These are phyloP conservation scores for Synanthedon andrenaeformis DNA, from an alignment of 2,888 invertebrate genomes.

Conservation along the genomic window DNA sequence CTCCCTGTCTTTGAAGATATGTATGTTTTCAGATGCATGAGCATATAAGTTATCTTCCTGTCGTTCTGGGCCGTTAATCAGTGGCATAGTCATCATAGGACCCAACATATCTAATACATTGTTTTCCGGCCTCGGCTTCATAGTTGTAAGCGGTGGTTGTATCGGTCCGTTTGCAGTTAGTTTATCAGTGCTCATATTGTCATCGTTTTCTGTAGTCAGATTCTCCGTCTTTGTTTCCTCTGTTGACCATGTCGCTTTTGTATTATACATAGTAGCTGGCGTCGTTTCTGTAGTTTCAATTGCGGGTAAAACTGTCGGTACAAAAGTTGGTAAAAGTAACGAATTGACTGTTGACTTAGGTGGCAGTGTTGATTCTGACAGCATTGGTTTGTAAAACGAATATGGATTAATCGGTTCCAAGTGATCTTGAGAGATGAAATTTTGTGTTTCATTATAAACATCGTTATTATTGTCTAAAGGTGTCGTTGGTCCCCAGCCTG, in stretches of 20 bases:
- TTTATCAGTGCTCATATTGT: conserved; percentile 34
- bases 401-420: conserved; percentile 36
- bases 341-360: conserved; percentile 31
- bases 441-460: conserved; percentile 51
- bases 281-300: conserved; percentile 10
- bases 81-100: conserved; percentile 61
- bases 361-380: conserved; percentile 45
- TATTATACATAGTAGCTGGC: conserved; percentile 12
- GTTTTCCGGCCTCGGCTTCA: conserved; percentile 23
- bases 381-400: conserved; percentile 47
- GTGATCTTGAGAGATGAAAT: conserved; percentile 44
- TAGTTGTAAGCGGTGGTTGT: conserved; percentile 19
- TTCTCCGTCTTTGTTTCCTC: conserved; percentile 27
- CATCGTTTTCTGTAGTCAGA: conserved; percentile 18
- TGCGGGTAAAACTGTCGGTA: conserved; percentile 43
- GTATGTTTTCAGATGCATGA: conserved; percentile 52
- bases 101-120: conserved; percentile 48
- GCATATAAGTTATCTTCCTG: conserved; percentile 56
- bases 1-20: conserved; percentile 42
- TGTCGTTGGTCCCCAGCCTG: conserved; percentile 63
- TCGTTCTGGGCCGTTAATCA: conserved; percentile 46
- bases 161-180: conserved; percentile 16
- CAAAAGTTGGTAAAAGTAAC: conserved; percentile 28
- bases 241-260: conserved; percentile 22
- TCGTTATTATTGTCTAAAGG: conserved; percentile 36